Evolutionary conservation across 2,797 vertebrate genomes (phyloP).

Genomic region (Neosilurus mollespiculum): DNA sequence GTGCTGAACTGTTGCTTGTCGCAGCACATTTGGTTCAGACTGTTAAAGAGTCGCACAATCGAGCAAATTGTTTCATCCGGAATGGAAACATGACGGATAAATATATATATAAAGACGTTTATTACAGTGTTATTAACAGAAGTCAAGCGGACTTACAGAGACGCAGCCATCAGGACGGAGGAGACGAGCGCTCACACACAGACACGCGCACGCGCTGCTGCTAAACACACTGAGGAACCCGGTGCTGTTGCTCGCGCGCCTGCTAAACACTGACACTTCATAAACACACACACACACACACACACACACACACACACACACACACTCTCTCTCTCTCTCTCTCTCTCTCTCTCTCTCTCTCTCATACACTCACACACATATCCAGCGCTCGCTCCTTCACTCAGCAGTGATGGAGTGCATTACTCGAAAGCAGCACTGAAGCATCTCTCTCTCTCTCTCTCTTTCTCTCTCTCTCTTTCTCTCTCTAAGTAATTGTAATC

Average conservation of each 20-base stretch:
- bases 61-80: neutral
- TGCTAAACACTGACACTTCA: conserved; percentile 39
- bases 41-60: neutral
- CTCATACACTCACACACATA: conserved; percentile 13
- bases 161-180: conserved; percentile 66
- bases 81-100: neutral
- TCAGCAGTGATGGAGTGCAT: conserved; percentile 73
- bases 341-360: no score
- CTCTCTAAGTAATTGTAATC: conserved; percentile 82
- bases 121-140: neutral
- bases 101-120: neutral
- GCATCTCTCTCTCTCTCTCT: conserved; percentile 52
- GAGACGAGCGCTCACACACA: conserved; percentile 56
- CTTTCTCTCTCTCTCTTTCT: conserved; percentile 52
- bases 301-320: conserved; percentile 27
- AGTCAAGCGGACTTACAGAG: conserved; percentile 60
- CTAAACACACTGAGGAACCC: conserved; percentile 30
- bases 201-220: conserved; percentile 31
- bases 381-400: conserved; percentile 48
- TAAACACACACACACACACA: conserved; percentile 44
- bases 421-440: conserved; percentile 79
- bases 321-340: no score
- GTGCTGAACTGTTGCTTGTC: neutral
- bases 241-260: neutral
- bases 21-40: neutral